Percentiles rank a stretch among this genome's conserved stretches.
Conservation (phyloP, 2,113 vertebrate genomes). For the Tiliqua scincoides region DNA sequence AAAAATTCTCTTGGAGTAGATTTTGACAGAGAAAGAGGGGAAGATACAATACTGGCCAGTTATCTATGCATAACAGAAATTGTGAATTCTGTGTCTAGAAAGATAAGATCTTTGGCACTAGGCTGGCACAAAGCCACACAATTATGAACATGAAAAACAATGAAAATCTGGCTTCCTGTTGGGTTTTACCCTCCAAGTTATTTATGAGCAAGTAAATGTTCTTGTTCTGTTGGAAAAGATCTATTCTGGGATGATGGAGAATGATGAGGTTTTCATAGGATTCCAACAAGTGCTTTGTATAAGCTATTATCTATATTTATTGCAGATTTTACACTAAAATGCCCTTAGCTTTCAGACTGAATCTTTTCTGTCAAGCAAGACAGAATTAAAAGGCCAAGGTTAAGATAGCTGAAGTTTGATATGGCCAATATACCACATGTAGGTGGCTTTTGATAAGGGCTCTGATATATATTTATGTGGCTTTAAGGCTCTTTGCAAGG, state of each 20-base stretch:
- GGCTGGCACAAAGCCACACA: neutral
- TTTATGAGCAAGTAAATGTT: slow-evolving; percentile 18
- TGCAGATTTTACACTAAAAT: neutral
- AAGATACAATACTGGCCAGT: neutral
- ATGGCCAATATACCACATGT: neutral
- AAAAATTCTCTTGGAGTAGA: neutral
- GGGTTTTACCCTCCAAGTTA: neutral
- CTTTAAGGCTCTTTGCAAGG: neutral
- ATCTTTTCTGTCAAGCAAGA: neutral
- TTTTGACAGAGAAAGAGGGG: neutral
- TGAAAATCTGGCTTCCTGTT: neutral
- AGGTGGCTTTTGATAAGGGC: neutral
- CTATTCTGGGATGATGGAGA: neutral
- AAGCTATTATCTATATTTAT: neutral
- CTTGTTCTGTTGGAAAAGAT: slow-evolving; percentile 10
- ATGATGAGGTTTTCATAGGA: slow-evolving; percentile 10
- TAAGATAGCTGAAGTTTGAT: neutral
- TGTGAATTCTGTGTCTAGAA: neutral
- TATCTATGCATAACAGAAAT: neutral
- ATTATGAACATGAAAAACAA: neutral
- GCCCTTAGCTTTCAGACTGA: neutral
- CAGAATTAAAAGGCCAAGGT: neutral
- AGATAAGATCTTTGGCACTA: neutral
- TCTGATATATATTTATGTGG: neutral
- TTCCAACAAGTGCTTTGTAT: slow-evolving; percentile 1